Base-by-base conservation (phyloP, 2,113 vertebrate genomes). In the Calcarius ornatus region DNA sequence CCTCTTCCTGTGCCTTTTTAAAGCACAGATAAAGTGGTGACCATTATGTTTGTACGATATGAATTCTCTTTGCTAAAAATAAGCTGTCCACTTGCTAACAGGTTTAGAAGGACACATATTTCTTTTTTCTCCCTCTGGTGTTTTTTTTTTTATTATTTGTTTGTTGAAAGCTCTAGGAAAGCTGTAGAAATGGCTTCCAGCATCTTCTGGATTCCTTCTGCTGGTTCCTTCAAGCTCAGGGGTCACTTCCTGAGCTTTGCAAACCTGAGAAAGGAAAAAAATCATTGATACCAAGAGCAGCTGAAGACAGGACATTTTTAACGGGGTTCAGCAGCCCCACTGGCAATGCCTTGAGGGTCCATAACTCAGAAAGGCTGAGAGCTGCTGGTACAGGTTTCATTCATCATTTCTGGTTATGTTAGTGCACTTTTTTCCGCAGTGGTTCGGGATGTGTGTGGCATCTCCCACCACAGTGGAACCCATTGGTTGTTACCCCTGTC, bases 11-110 rank as follows among this genome's bases (percentile, higher is more conserved):
- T 93, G 86, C 92, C 94, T 94, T 93, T 80, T 57, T n/a, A 0
- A 82, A 94, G 96, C 93, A 95, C 90, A 81, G 94, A 82, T 61
- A 40, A 93, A 83, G 78, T 33, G 61, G 86, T 71, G 93, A 92
- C 85, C 77, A 5, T 86, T 24, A 45, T 2, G 19, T 91, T 76
- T 87, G 72, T 96, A 93, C 15, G 1, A 47, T 37, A 87, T 6
- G 66, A 88, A 57, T 37, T 79, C 65, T 86, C 81, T 53, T 53
- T 1, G 24, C 54, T 70, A 85, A 86, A 90, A 92, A 88, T 56
- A 92, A 95, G 96, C 95, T 95, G 95, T 95, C 95, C 69, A 1
- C 43, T 92, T 61, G 80, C 90, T 78, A 94, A 65, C 90, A 86
- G 90, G 76, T 88, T 90, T 92, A 94, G 78, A 91, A 86, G 92